These are phyloP conservation scores for Nephrocerus scutellatus DNA, from an alignment of 2,888 invertebrate species.

Conservation along the genomic window DNA sequence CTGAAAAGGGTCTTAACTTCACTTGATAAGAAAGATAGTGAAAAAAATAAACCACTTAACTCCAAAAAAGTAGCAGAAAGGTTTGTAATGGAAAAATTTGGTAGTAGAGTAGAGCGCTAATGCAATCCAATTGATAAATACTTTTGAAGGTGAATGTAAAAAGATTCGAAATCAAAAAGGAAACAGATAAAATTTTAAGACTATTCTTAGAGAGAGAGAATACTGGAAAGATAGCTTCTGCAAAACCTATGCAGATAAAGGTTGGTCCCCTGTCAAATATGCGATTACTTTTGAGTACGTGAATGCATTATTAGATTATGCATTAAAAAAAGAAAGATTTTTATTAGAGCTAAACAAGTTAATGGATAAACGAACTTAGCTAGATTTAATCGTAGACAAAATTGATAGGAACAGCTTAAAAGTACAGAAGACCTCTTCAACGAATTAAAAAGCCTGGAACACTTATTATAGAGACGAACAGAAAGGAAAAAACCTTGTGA, in stretches of 20 bases:
- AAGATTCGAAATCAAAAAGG: constrained; percentile 6
- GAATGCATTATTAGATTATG: constrained; percentile 24
- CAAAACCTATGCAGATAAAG: constrained; percentile 26
- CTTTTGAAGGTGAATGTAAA: constrained; percentile 11
- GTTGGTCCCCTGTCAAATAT: constrained; percentile 25
- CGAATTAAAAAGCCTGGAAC: constrained; percentile 31
- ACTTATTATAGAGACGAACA: constrained; percentile 18
- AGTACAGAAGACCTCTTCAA: constrained; percentile 30
- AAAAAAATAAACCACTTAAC: constrained; percentile 4
- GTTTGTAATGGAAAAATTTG: constrained; percentile 7
- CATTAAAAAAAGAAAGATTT: constrained; percentile 10
- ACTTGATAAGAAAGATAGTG: background rate
- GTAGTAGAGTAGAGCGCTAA: constrained; percentile 5
- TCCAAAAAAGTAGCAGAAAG: constrained; percentile 7
- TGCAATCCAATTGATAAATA: constrained; percentile 7
- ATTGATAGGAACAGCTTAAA: constrained; percentile 29
- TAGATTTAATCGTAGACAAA: constrained; percentile 27
- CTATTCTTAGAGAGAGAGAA: constrained; percentile 21
- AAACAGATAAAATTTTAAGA: constrained; percentile 18
- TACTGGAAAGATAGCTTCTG: constrained; percentile 20
- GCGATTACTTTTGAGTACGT: constrained; percentile 22
- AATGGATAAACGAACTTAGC: constrained; percentile 8
- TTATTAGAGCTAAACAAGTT: constrained; percentile 5
- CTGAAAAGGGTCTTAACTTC: background rate
- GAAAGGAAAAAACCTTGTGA: constrained; percentile 14